Base-by-base conservation (phyloP, 2,113 vertebrate genomes). In the Etia nguti region DNA sequence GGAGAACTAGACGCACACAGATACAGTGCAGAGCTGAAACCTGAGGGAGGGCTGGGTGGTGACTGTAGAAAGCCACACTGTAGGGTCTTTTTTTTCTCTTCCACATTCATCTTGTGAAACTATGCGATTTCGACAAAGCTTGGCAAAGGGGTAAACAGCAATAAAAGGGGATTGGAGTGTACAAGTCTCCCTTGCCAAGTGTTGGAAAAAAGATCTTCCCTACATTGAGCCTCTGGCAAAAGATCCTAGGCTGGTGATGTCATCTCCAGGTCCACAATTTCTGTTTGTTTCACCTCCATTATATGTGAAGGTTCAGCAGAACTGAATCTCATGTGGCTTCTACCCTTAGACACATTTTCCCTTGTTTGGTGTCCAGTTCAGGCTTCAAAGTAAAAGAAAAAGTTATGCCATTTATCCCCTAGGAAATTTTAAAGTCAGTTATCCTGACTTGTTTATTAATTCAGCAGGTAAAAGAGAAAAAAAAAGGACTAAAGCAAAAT, bases 141-240 rank as follows among this genome's bases (percentile, higher is more conserved):
- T 94, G 94, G 91, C 93, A 93, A 90, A 91, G 89, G 84, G 90
- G 90, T 93, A 92, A 93, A 95, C 80, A 80, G 88, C 89, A 94
- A 93, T 95, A 93, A 94, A 94, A 86, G 91, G 83, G 88, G 62
- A 90, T 86, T 92, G 83, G 88, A 88, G 89, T 87, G 86, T 79
- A 88, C 88, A 87, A 73, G 87, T 50, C 62, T 52, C 83, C 59
- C 85, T 82, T 93, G 92, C 94, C 93, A 94, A 94, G 88, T 79
- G 70, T 87, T 92, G 84, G 83, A 84, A 89, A 88, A 91, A 89
- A 89, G 84, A 90, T 91, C 89, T 93, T 88, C 91, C 85, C 88
- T 86, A 80, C 88, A 91, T 82, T 87, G 92, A 91, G 91, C 54
- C 86, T 84, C 93, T 95, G 93, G 93, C 93, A 93, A 50, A 84